These are phyloP conservation scores for Allygus modestus DNA, from an alignment of 2,888 invertebrate species.

Conservation along the genomic window DNA sequence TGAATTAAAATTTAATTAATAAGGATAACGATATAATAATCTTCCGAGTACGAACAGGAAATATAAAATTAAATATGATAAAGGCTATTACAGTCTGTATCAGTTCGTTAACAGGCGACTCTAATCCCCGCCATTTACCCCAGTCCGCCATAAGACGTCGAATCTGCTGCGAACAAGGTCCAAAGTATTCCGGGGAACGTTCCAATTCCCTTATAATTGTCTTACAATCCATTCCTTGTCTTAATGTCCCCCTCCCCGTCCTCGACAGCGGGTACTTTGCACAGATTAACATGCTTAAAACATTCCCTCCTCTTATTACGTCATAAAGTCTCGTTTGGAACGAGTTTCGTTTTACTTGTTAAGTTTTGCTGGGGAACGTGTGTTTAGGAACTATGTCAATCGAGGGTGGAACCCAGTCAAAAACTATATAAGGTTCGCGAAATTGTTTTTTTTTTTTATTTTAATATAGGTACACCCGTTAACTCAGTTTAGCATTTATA, in stretches of 20 bases:
- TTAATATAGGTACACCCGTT: too few species aligned
- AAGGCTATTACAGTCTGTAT: neutral
- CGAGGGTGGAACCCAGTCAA: too few species aligned
- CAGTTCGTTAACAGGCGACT: neutral
- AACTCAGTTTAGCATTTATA: too few species aligned
- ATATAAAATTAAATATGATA: neutral
- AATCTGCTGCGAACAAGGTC: slow-evolving; percentile 50
- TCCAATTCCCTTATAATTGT: slow-evolving; percentile 55
- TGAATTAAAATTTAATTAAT: too few species aligned
- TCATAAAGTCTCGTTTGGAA: slow-evolving; percentile 23
- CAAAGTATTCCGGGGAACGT: slow-evolving; percentile 26
- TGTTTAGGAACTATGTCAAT: too few species aligned
- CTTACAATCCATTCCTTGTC: slow-evolving; percentile 58
- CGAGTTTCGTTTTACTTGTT: neutral
- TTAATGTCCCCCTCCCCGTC: neutral
- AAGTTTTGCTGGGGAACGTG: neutral
- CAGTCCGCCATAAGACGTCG: slow-evolving; percentile 25
- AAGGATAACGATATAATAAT: neutral
- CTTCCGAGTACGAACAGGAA: neutral
- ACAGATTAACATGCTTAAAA: slow-evolving; percentile 48
- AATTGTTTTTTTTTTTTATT: too few species aligned
- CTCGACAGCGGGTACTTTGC: slow-evolving; percentile 28
- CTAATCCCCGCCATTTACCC: neutral
- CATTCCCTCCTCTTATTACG: slow-evolving; percentile 32
- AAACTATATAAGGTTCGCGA: too few species aligned